Evolutionary conservation across 2,888 invertebrate genomes (phyloP).

Genomic region (Spilosoma lubricipeda): DNA sequence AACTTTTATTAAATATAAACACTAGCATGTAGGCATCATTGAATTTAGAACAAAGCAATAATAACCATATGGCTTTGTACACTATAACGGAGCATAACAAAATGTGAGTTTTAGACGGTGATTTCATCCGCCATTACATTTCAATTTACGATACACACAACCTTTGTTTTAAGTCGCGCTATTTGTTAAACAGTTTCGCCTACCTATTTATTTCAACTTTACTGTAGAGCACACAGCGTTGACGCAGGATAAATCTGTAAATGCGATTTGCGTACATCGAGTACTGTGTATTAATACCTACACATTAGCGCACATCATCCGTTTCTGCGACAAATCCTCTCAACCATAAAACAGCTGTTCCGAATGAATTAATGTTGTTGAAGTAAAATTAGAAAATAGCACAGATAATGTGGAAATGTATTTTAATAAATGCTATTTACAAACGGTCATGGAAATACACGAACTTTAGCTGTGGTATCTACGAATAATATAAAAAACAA

Average conservation of each 20-base stretch:
- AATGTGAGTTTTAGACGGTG: neutral
- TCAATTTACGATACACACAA: slow-evolving; percentile 6
- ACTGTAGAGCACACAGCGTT: neutral
- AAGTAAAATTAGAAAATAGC: neutral
- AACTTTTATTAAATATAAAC: neutral
- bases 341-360: slow-evolving; percentile 9
- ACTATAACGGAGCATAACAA: neutral
- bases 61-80: neutral
- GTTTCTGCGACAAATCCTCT: slow-evolving; percentile 13
- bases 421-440: neutral
- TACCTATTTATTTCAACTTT: slow-evolving; percentile 11
- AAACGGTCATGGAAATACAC: neutral
- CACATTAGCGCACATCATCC: slow-evolving; percentile 3
- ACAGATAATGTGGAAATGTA: neutral
- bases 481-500: no score
- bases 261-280: neutral
- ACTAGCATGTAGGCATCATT: neutral
- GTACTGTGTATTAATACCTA: slow-evolving; percentile 6
- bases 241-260: slow-evolving; percentile 9
- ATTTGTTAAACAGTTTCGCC: slow-evolving; percentile 7
- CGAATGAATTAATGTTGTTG: slow-evolving; percentile 1
- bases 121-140: neutral
- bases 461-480: neutral
- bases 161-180: slow-evolving; percentile 4
- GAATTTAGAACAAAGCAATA: neutral